Evolutionary conservation across 2,113 vertebrate genomes (phyloP), one percentile per base, ranked within the genome.

Genomic region (Pygoscelis adeliae): DNA sequence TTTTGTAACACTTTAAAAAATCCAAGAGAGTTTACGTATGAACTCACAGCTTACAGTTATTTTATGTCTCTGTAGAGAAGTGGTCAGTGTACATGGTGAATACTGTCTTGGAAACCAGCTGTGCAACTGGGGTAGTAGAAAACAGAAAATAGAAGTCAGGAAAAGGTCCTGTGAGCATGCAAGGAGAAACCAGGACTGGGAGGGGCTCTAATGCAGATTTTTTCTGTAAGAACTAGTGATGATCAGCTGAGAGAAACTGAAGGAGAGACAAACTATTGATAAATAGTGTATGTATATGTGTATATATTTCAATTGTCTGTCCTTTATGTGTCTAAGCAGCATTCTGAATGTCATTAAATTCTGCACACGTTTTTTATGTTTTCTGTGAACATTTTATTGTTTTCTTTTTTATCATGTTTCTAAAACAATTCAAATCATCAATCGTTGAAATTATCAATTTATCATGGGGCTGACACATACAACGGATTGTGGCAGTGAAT

Each of bases 381-480:
- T 62, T 81, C 53, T 42, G 9, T 46, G 61, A 61, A 53, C 8
- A 2, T 42, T 58, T 65, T 42, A 30, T 19, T 47, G 44, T 40
- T 17, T 67, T 76, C 22, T 55, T 38, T 3, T 40, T 46, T 59
- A 18, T 23, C 5, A 0, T 49, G 15, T 30, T 76, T 85, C 52
- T 65, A 65, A 55, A 76, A 6, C 23, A 17, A 8, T 36, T 74
- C 3, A 36, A 13, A 46, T 40, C 2, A 1, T 62, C 27, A 29
- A 1, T 77, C 2, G 0, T 26, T 81, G 38, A 19, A 38, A 29
- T 58, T 25, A 53, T 25, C 15, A n/a, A 1, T 42, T 47, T 34
- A 15, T 87, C 4, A 5, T 36, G 26, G 17, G 38, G 53, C 44
- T 91, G 40, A 46, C 63, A n/a, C 17, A 42, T 19, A 16, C 5